Percentiles rank a stretch among this genome's conserved stretches.
Evolutionary conservation across 1,140 invertebrate species (phyloP).

Genomic region (Papilio dardanus): DNA sequence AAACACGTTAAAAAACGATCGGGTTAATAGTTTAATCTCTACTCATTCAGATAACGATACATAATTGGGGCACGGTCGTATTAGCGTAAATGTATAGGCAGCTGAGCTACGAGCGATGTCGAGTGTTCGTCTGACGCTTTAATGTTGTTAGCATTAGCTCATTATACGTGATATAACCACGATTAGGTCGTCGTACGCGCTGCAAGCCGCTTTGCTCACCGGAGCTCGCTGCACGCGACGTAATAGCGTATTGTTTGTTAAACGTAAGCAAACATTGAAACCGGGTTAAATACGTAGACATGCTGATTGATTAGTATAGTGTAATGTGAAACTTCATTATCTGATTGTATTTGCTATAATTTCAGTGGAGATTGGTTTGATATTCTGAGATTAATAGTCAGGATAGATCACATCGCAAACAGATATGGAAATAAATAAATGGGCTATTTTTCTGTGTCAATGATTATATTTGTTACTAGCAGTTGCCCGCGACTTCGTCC

Average conservation of each 20-base stretch:
- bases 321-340: not conserved
- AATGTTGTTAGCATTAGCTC: conserved; percentile 38
- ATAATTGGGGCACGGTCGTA: conserved; percentile 34
- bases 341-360: not conserved
- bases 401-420: not conserved
- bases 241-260: conserved; percentile 12
- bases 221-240: conserved; percentile 10
- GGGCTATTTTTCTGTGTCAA: not conserved
- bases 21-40: conserved; percentile 19
- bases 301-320: not conserved
- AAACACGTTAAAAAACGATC: not conserved
- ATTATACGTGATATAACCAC: conserved; percentile 37
- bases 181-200: conserved; percentile 24
- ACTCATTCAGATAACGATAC: not conserved
- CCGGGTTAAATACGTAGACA: not conserved
- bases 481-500: no score
- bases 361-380: not conserved
- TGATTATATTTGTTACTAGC: no score
- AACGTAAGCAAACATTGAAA: conserved; percentile 13
- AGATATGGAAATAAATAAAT: not conserved
- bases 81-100: conserved; percentile 33
- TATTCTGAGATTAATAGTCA: not conserved
- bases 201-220: conserved; percentile 23
- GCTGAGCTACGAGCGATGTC: conserved; percentile 21
- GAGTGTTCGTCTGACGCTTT: conserved; percentile 28